These are phyloP conservation scores for Fulica atra DNA, from an alignment of 2,113 vertebrate species.

Conservation along the genomic window DNA sequence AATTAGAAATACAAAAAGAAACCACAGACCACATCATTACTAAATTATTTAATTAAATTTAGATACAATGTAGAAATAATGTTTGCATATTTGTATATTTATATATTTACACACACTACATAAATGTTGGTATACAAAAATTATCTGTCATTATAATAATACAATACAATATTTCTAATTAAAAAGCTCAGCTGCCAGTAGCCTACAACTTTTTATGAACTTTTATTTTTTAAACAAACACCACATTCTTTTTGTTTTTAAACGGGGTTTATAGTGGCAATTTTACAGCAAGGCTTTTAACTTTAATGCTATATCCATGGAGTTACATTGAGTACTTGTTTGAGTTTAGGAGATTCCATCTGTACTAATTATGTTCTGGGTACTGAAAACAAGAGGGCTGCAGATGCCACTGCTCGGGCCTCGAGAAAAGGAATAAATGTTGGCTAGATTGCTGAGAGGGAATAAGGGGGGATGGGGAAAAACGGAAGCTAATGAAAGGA, in stretches of 20 bases:
- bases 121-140: not conserved
- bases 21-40: not conserved
- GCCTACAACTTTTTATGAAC: not conserved
- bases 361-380: not conserved
- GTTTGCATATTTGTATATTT: not conserved
- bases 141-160: not conserved
- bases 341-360: not conserved
- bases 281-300: not conserved
- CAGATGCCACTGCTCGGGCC: not conserved
- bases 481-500: not conserved
- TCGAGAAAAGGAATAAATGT: not conserved
- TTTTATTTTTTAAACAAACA: not conserved
- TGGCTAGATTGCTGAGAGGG: not conserved
- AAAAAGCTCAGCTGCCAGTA: not conserved
- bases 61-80: not conserved
- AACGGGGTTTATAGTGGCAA: not conserved
- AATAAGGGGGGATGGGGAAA: not conserved
- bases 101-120: not conserved
- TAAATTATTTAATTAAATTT: not conserved
- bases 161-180: not conserved
- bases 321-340: not conserved
- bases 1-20: slow-evolving; percentile 43
- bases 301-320: not conserved
- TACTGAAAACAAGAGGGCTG: not conserved
- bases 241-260: not conserved